These are phyloP conservation scores for Podarcis cretensis DNA, from an alignment of 2,113 vertebrate genomes.

Conservation along the genomic window DNA sequence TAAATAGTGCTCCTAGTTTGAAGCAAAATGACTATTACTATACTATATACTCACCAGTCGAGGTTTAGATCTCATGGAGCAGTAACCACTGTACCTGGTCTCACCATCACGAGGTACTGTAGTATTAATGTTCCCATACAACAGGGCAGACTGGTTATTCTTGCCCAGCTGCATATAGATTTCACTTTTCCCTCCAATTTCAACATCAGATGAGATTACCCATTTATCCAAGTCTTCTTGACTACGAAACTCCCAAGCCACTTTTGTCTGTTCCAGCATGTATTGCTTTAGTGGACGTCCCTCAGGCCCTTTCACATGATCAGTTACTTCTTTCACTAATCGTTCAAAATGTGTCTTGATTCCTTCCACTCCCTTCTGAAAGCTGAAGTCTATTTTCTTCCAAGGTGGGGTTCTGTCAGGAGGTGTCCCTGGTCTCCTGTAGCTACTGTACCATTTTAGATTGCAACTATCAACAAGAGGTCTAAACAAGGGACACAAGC, in stretches of 20 bases:
- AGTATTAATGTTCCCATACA: slow-evolving; percentile 86
- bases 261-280: slow-evolving; percentile 85
- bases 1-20: neutral
- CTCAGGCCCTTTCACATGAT: slow-evolving; percentile 75
- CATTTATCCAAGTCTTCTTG: slow-evolving; percentile 87
- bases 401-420: slow-evolving; percentile 70
- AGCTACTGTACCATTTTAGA: slow-evolving; percentile 63
- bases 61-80: slow-evolving; percentile 82
- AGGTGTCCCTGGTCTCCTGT: slow-evolving; percentile 82
- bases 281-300: slow-evolving; percentile 74
- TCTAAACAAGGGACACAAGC: slow-evolving; percentile 47
- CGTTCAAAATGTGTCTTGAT: slow-evolving; percentile 80
- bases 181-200: slow-evolving; percentile 91
- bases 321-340: slow-evolving; percentile 79
- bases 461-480: slow-evolving; percentile 38
- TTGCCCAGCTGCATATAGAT: slow-evolving; percentile 82
- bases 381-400: slow-evolving; percentile 75
- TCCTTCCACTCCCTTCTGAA: slow-evolving; percentile 82
- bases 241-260: slow-evolving; percentile 91
- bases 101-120: slow-evolving; percentile 87
- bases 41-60: slow-evolving; percentile 77
- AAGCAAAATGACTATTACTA: neutral
- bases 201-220: slow-evolving; percentile 86
- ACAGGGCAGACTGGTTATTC: slow-evolving; percentile 83
- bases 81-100: slow-evolving; percentile 91